Percentiles rank a stretch among this genome's conserved stretches.
These are phyloP conservation scores for Rhea pennata DNA, from an alignment of 2,113 vertebrate genomes.

Conservation along the genomic window DNA sequence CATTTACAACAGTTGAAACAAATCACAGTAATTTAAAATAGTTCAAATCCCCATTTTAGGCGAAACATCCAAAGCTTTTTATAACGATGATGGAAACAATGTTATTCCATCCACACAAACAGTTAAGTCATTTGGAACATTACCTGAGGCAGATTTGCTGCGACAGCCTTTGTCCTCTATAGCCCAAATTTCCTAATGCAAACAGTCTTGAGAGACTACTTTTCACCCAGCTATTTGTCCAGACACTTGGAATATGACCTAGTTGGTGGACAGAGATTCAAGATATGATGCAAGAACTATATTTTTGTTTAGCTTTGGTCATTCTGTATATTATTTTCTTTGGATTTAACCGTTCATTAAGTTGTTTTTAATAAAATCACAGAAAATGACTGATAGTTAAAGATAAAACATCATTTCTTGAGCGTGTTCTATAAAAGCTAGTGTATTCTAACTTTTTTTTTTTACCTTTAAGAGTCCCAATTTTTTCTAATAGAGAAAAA, in stretches of 20 bases:
- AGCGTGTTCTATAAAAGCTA: neutral
- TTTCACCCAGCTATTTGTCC: constrained; percentile 41
- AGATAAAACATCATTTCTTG: neutral
- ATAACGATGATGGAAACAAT: neutral
- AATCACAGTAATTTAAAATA: neutral
- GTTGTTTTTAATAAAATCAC: neutral
- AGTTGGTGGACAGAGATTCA: constrained; percentile 26
- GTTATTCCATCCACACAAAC: neutral
- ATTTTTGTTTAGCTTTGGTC: neutral
- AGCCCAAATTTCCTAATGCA: constrained; percentile 38
- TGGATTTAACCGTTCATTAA: neutral
- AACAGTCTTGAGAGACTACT: constrained; percentile 27
- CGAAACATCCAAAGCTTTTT: neutral
- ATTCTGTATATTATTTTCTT: neutral
- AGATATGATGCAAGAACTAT: neutral
- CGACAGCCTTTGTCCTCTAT: constrained; percentile 23
- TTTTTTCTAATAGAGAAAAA: neutral
- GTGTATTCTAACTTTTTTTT: neutral
- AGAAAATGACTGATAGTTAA: neutral
- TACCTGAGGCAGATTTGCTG: constrained; percentile 1
- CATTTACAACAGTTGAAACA: neutral
- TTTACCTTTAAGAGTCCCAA: neutral
- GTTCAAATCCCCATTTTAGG: neutral
- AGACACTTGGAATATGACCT: constrained; percentile 35
- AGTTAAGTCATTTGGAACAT: constrained; percentile 28